These are phyloP conservation scores for Toxostoma redivivum DNA, from an alignment of 2,113 vertebrate genomes.

Conservation along the genomic window DNA sequence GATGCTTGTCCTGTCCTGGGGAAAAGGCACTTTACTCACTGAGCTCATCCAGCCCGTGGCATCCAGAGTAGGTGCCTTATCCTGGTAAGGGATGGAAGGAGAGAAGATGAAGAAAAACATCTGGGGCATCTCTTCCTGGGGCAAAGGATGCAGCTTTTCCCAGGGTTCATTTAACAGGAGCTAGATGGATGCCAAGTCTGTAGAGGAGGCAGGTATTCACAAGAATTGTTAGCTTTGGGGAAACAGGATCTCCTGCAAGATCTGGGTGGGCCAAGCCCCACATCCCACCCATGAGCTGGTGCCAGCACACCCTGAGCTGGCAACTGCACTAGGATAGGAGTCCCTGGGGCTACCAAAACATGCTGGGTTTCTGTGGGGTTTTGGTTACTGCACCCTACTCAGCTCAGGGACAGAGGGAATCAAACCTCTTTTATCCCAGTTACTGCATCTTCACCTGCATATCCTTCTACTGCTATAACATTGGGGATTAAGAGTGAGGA, in stretches of 20 bases:
- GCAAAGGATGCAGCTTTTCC: not conserved
- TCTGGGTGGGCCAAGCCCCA: not conserved
- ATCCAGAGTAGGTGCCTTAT: rapidly evolving
- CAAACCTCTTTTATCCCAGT: not conserved
- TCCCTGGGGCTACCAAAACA: not conserved
- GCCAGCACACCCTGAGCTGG: not conserved
- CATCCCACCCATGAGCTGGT: not conserved
- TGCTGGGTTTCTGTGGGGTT: not conserved
- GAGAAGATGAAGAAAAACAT: not conserved
- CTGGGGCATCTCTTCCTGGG: not conserved
- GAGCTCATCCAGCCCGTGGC: not conserved
- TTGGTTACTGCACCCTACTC: not conserved
- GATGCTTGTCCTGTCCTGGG: not conserved
- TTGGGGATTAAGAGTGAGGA: not conserved
- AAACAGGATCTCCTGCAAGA: not conserved
- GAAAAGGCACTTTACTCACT: not conserved
- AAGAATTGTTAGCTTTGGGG: not conserved
- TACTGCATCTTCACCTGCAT: not conserved
- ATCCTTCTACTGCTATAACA: not conserved
- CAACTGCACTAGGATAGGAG: not conserved
- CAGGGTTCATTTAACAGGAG: not conserved
- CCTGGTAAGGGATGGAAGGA: not conserved
- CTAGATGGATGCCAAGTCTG: not conserved
- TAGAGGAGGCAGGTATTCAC: not conserved
- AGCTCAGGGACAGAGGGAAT: not conserved